Conservation (phyloP, 2,113 vertebrate genomes). For the Sinocyclocheilus grahami region DNA sequence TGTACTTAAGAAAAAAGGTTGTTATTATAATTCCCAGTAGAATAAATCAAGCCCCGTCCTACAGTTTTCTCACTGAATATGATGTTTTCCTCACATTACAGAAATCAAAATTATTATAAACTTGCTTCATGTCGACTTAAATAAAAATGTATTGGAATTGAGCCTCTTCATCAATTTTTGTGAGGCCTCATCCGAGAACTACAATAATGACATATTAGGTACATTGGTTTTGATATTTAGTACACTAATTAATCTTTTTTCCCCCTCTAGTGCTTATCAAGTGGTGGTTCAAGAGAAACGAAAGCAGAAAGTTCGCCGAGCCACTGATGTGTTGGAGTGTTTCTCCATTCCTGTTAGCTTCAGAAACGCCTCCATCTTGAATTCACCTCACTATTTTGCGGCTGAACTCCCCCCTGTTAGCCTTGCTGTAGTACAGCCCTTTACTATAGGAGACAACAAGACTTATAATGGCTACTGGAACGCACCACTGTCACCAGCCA, state of each 20-base stretch:
- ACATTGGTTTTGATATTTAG: neutral
- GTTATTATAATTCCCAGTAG: neutral
- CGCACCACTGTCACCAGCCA: conserved; percentile 90
- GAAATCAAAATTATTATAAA: neutral
- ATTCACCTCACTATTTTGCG: conserved; percentile 92
- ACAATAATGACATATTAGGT: neutral
- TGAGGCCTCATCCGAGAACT: neutral
- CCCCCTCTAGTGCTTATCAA: conserved; percentile 85
- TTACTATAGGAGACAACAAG: conserved; percentile 96
- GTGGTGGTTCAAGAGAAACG: conserved; percentile 94
- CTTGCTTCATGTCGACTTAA: neutral
- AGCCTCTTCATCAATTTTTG: neutral
- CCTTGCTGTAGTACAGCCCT: conserved; percentile 87
- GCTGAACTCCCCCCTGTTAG: conserved; percentile 89
- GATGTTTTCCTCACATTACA: neutral
- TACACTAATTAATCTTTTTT: neutral
- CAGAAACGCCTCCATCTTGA: conserved; percentile 85
- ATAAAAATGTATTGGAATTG: neutral
- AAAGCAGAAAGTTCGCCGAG: conserved; percentile 86
- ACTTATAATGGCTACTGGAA: conserved; percentile 98
- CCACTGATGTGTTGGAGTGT: conserved; percentile 85
- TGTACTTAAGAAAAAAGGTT: neutral
- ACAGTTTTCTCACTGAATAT: neutral
- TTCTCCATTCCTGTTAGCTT: conserved; percentile 90
- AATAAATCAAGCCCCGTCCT: neutral